These are phyloP conservation scores for Eueides isabella DNA, from an alignment of 1,140 invertebrate genomes.

Conservation along the genomic window DNA sequence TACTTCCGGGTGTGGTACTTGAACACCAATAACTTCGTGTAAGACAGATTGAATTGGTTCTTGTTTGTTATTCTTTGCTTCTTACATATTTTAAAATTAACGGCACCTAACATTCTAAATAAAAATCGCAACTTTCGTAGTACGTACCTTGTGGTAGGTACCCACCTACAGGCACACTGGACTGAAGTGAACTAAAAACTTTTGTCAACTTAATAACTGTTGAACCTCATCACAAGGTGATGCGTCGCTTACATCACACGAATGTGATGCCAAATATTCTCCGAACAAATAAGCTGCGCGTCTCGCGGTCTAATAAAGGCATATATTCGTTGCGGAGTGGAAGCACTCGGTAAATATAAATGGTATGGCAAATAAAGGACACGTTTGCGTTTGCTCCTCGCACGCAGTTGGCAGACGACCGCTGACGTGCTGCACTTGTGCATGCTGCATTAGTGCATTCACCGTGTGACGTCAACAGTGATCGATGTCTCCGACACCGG, in stretches of 20 bases:
- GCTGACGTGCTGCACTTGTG: not conserved
- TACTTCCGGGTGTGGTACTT: too few species aligned
- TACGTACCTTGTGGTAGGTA: too few species aligned
- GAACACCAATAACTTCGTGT: too few species aligned
- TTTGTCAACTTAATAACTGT: too few species aligned
- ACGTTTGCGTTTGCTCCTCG: constrained; percentile 14
- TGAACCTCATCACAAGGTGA: not conserved
- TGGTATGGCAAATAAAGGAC: constrained; percentile 16
- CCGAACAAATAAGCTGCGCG: not conserved
- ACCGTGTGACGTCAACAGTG: not conserved
- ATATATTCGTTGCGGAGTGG: not conserved
- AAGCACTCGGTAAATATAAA: not conserved
- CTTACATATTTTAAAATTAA: too few species aligned
- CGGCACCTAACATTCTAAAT: too few species aligned
- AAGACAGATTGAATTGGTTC: too few species aligned
- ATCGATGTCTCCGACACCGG: not conserved
- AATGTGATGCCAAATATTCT: not conserved
- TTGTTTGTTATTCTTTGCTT: too few species aligned
- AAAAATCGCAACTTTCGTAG: too few species aligned
- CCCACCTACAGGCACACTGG: too few species aligned
- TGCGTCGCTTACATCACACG: not conserved
- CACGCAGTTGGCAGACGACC: constrained; percentile 20
- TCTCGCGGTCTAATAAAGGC: not conserved
- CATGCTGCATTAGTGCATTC: not conserved
- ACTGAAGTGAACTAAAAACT: too few species aligned